Evolutionary conservation across 2,888 invertebrate genomes (phyloP).

Genomic region (Melinaea marsaeus): DNA sequence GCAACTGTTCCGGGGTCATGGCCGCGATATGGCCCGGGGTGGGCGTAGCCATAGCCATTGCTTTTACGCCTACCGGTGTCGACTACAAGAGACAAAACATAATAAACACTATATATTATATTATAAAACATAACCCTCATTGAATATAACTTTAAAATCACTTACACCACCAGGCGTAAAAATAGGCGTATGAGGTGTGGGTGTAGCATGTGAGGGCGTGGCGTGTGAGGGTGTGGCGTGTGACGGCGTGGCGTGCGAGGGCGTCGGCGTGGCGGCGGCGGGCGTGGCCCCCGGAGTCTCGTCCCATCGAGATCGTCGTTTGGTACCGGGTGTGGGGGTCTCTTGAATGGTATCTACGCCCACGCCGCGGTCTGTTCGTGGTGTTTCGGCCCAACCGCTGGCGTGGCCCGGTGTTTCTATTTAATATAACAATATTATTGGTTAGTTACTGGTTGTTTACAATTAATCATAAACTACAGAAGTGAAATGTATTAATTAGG

Average conservation of each 20-base stretch:
- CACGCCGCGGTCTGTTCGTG: slow-evolving; percentile 92
- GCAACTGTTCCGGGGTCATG: slow-evolving; percentile 99
- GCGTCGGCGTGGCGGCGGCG: slow-evolving; percentile 84
- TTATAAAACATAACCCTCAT: neutral
- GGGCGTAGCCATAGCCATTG: slow-evolving; percentile 99
- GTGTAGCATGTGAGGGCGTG: slow-evolving; percentile 83
- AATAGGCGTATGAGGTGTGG: slow-evolving; percentile 80
- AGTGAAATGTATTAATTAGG: no score
- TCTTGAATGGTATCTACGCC: slow-evolving; percentile 89
- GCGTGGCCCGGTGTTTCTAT: slow-evolving; percentile 96
- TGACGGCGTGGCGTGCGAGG: slow-evolving; percentile 83
- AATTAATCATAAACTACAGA: neutral
- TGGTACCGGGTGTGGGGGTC: slow-evolving; percentile 96
- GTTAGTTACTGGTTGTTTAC: neutral
- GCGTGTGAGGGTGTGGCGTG: slow-evolving; percentile 85
- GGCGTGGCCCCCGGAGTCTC: slow-evolving; percentile 94
- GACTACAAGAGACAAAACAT: slow-evolving; percentile 49
- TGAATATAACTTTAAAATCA: slow-evolving; percentile 27
- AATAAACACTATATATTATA: slow-evolving; percentile 14
- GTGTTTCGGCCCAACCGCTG: slow-evolving; percentile 99
- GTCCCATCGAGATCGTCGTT: slow-evolving; percentile 98
- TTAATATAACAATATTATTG: slow-evolving; percentile 3
- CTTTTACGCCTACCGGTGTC: slow-evolving; percentile 94
- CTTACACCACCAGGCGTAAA: slow-evolving; percentile 89
- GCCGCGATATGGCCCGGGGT: slow-evolving; percentile 96